A percentile compares a stretch with the other conserved stretches of the same genome.
phyloP scores from a whole-genome alignment of 2,113 vertebrate genomes.

The Pygoscelis antarcticus region DNA sequence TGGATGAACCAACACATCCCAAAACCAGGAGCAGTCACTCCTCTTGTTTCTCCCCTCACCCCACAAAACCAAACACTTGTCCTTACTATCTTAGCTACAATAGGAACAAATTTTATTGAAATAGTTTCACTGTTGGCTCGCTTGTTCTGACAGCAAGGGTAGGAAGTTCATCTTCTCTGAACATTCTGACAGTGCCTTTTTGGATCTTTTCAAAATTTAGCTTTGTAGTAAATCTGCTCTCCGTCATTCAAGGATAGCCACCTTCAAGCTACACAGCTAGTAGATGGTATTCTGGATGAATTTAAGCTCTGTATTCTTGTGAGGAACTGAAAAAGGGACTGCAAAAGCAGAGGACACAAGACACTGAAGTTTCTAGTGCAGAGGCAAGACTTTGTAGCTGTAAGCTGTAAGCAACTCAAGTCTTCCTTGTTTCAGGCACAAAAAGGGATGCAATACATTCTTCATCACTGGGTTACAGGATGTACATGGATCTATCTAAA shows the following conservation, averaged over 20 bases:
- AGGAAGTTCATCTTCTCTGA: background rate
- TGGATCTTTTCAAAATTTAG: background rate
- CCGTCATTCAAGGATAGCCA: background rate
- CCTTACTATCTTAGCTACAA: background rate
- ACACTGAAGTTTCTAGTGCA: background rate
- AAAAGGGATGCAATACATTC: background rate
- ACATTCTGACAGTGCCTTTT: background rate
- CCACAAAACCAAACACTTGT: background rate
- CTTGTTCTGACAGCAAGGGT: background rate
- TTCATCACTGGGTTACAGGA: background rate
- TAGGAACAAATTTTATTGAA: background rate
- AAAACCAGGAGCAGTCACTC: background rate
- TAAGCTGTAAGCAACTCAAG: background rate
- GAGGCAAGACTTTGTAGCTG: background rate
- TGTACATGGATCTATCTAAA: background rate
- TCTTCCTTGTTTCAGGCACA: background rate
- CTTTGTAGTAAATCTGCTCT: background rate
- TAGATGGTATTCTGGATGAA: background rate
- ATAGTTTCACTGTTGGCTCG: background rate
- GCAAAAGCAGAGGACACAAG: background rate
- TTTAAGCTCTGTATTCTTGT: background rate
- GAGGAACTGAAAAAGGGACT: background rate
- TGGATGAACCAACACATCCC: rapidly evolving
- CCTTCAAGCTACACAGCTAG: background rate
- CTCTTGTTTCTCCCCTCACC: background rate